phyloP scores from a whole-genome alignment of 2,888 invertebrate genomes.

The Apantesis nais region DNA sequence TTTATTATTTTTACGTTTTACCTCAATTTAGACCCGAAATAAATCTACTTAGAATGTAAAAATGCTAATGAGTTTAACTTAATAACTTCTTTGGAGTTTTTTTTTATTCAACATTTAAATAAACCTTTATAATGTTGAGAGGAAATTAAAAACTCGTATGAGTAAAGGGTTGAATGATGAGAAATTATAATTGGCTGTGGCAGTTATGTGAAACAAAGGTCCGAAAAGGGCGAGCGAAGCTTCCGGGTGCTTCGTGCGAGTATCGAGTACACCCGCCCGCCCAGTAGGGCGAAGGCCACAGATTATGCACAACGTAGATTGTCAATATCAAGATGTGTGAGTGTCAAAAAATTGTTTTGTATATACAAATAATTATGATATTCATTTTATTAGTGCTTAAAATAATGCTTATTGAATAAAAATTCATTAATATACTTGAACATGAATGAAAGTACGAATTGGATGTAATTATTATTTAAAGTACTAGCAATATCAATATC shows the following conservation, averaged over 20 bases:
- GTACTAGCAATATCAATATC: no score
- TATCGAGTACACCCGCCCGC: constrained; percentile 67
- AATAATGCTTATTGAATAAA: no score
- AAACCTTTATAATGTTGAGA: constrained; percentile 19
- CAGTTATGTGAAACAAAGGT: constrained; percentile 75
- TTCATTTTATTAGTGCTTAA: no score
- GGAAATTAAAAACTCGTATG: constrained; percentile 44
- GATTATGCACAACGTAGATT: constrained; percentile 46
- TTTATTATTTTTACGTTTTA: constrained; percentile 6
- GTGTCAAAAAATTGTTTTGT: background rate
- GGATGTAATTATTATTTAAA: no score
- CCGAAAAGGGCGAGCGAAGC: constrained; percentile 74
- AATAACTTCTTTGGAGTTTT: constrained; percentile 3
- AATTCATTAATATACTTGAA: no score
- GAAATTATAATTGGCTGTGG: constrained; percentile 54
- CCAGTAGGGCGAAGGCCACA: constrained; percentile 51
- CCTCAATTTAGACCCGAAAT: constrained; percentile 11
- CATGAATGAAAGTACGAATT: no score
- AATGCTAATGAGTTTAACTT: constrained; percentile 11
- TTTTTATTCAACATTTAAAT: constrained; percentile 10
- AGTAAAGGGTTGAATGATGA: constrained; percentile 49
- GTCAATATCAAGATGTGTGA: constrained; percentile 19
- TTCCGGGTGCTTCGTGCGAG: constrained; percentile 58
- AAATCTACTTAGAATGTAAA: constrained; percentile 14
- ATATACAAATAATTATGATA: background rate